Percentiles rank a stretch among this genome's conserved stretches.
phyloP scores from a whole-genome alignment of 2,888 invertebrate genomes.

The Helicoverpa assulta region DNA sequence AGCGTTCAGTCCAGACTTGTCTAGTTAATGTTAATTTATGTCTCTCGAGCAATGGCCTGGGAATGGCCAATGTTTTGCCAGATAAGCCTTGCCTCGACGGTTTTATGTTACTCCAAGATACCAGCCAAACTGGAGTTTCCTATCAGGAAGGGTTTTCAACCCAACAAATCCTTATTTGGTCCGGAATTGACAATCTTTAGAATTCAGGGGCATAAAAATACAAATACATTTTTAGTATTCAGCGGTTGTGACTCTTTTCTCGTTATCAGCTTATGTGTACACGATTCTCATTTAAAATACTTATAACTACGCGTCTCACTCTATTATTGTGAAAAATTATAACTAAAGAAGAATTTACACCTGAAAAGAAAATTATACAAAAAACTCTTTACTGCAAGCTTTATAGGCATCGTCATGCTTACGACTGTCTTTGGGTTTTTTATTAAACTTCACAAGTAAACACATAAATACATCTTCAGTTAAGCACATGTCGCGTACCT shows the following conservation, averaged over 20 bases:
- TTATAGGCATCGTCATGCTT: slow-evolving; percentile 32
- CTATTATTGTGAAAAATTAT: too few species aligned
- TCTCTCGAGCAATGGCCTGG: slow-evolving; percentile 55
- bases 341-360: too few species aligned
- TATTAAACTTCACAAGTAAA: slow-evolving; percentile 51
- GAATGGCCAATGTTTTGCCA: slow-evolving; percentile 41
- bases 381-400: slow-evolving; percentile 42
- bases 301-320: too few species aligned
- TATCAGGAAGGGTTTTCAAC: slow-evolving; percentile 23
- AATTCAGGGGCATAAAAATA: background rate
- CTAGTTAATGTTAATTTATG: slow-evolving; percentile 57
- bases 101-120: slow-evolving; percentile 40
- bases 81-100: slow-evolving; percentile 53
- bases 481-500: slow-evolving; percentile 45
- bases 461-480: slow-evolving; percentile 46
- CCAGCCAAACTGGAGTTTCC: slow-evolving; percentile 17
- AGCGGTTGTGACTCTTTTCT: background rate
- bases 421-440: slow-evolving; percentile 44
- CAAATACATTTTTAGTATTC: slow-evolving; percentile 6
- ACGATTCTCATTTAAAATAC: background rate
- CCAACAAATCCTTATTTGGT: slow-evolving; percentile 1
- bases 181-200: background rate
- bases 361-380: slow-evolving; percentile 22
- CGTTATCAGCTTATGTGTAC: slow-evolving; percentile 3
- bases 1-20: slow-evolving; percentile 39